A percentile compares a stretch with the other conserved stretches of the same genome.
Conservation (phyloP, 2,888 invertebrate species). For the Plutella xylostella region DNA sequence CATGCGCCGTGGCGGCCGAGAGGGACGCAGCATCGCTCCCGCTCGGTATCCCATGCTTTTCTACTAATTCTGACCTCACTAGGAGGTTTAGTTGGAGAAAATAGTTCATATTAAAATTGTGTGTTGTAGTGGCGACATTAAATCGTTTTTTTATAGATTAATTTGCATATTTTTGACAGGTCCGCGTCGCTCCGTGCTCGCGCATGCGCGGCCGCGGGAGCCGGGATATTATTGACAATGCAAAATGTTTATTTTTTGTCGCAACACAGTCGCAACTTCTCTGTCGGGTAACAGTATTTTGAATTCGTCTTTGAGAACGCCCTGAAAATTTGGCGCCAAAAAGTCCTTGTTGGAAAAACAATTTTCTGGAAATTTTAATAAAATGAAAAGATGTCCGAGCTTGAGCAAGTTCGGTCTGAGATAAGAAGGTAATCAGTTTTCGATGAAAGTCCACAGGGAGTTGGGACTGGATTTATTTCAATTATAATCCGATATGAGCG, state of each 20-base stretch:
- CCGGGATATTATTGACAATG: slow-evolving; percentile 63
- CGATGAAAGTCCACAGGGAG: slow-evolving; percentile 37
- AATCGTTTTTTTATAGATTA: slow-evolving; percentile 59
- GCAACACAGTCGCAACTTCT: slow-evolving; percentile 26
- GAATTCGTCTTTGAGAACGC: too few relatives aligned
- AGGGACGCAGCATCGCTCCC: slow-evolving; percentile 33
- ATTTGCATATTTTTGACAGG: slow-evolving; percentile 70
- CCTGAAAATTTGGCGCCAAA: too few relatives aligned
- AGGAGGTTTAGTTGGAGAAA: too few relatives aligned
- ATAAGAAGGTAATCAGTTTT: slow-evolving; percentile 49
- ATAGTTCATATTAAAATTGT: too few relatives aligned
- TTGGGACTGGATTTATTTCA: slow-evolving; percentile 61
- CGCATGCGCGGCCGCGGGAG: slow-evolving; percentile 46
- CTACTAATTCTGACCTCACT: too few relatives aligned
- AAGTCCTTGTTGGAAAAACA: too few relatives aligned
- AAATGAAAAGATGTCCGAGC: background rate
- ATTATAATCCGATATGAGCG: slow-evolving; percentile 50
- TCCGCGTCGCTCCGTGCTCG: slow-evolving; percentile 25
- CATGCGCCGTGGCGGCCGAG: slow-evolving; percentile 57
- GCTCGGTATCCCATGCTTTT: background rate
- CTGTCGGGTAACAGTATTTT: too few relatives aligned
- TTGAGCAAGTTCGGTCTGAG: slow-evolving; percentile 15
- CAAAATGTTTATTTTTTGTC: slow-evolving; percentile 60
- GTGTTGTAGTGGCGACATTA: slow-evolving; percentile 38
- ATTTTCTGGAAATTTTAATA: background rate